These are phyloP conservation scores for Bubo scandiacus DNA, from an alignment of 2,113 vertebrate species.

Conservation along the genomic window DNA sequence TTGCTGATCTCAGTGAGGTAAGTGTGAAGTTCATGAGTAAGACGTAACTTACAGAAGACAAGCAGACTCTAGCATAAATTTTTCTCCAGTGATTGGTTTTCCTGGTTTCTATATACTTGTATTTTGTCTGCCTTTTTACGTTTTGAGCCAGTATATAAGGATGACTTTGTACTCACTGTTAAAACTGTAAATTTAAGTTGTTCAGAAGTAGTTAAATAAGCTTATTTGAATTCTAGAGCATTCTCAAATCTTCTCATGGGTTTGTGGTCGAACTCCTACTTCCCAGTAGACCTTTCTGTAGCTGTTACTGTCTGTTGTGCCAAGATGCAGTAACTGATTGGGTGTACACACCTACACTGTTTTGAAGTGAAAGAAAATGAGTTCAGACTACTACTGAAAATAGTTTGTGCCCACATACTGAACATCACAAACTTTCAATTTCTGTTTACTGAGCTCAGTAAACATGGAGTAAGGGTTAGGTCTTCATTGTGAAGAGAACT, in stretches of 20 bases:
- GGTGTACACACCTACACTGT: neutral
- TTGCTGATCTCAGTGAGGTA: conserved; percentile 99
- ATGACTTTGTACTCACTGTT: neutral
- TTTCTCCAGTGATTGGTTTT: neutral
- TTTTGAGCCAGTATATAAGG: neutral
- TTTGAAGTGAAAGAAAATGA: neutral
- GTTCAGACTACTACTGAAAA: neutral
- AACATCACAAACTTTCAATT: neutral
- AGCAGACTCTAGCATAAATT: neutral
- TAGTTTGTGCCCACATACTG: neutral
- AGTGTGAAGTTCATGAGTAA: neutral
- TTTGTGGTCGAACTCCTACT: neutral
- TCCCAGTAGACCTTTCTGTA: neutral
- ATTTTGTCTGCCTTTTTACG: neutral
- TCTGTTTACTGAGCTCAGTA: neutral
- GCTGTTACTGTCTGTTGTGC: neutral
- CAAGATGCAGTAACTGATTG: neutral
- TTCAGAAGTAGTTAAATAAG: neutral
- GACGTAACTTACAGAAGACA: neutral
- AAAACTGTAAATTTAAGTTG: neutral
- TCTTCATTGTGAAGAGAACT: neutral
- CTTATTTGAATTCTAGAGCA: neutral
- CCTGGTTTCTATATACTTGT: neutral
- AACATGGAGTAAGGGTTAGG: neutral
- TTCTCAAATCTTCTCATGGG: neutral